A percentile compares a stretch with the other conserved stretches of the same genome.
phyloP scores from a whole-genome alignment of 1,140 invertebrate species.

The Wasmannia auropunctata region DNA sequence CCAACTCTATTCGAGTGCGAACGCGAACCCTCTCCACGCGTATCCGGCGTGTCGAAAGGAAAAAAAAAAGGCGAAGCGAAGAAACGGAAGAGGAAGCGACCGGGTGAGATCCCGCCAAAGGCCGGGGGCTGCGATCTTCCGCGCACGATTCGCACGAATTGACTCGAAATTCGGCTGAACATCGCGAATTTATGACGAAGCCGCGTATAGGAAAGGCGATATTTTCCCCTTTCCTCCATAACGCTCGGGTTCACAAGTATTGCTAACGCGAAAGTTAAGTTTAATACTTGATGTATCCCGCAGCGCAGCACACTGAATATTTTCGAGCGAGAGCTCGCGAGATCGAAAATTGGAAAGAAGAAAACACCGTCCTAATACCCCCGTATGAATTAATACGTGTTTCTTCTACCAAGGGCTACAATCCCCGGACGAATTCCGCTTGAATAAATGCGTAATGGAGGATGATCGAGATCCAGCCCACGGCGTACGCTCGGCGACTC shows the following conservation, averaged over 20 bases:
- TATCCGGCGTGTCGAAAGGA: slow-evolving; percentile 10
- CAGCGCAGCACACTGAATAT: background rate
- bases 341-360: background rate
- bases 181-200: slow-evolving; percentile 80
- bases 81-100: slow-evolving; percentile 55
- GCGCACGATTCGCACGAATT: slow-evolving; percentile 79
- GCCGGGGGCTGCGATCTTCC: slow-evolving; percentile 53
- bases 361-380: background rate
- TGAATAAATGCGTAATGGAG: background rate
- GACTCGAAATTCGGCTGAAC: slow-evolving; percentile 80
- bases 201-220: slow-evolving; percentile 8
- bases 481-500: background rate
- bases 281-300: slow-evolving; percentile 33
- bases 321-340: background rate
- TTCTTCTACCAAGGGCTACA: background rate
- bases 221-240: background rate
- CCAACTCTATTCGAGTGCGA: slow-evolving; percentile 77
- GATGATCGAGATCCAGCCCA: background rate
- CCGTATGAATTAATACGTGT: background rate
- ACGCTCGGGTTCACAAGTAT: slow-evolving; percentile 16
- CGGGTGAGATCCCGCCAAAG: no score
- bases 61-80: slow-evolving; percentile 21
- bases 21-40: slow-evolving; percentile 63
- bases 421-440: background rate
- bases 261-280: slow-evolving; percentile 25